Evolutionary conservation across 2,113 vertebrate genomes (phyloP).

Genomic region (Eurystomus gularis): DNA sequence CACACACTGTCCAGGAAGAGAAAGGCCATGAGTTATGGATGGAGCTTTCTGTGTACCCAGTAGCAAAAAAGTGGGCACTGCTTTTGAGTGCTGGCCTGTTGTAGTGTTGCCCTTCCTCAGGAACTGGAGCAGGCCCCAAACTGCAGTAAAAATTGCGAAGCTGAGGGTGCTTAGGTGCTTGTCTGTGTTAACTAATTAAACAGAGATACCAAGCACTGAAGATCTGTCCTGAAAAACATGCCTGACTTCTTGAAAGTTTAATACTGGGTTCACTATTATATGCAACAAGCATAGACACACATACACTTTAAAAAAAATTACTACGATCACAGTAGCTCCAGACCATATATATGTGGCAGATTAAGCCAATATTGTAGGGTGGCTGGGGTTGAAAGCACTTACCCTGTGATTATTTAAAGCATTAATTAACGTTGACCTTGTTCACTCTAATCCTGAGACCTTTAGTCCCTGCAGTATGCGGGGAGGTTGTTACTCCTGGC

Average conservation of each 20-base stretch:
- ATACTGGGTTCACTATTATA: background rate
- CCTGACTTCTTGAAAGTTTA: background rate
- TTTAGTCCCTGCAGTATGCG: constrained; percentile 22
- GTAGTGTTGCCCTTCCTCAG: background rate
- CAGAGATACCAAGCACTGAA: background rate
- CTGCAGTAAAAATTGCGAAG: background rate
- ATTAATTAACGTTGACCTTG: constrained; percentile 61
- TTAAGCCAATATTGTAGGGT: background rate
- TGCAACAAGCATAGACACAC: background rate
- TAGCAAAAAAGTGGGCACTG: background rate
- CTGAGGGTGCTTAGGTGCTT: background rate
- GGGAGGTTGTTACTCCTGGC: background rate
- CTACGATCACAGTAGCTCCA: background rate
- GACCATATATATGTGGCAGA: background rate
- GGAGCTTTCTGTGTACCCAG: background rate
- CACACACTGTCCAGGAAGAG: background rate
- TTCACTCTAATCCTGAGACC: constrained; percentile 40
- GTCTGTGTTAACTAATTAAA: background rate
- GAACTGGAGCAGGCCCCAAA: background rate
- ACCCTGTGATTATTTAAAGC: constrained; percentile 52
- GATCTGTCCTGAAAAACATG: background rate
- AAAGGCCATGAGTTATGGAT: background rate
- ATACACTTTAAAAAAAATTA: background rate
- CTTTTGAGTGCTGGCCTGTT: background rate
- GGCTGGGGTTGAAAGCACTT: constrained; percentile 44